Percentiles rank a stretch among this genome's conserved stretches.
Evolutionary conservation across 2,888 invertebrate species (phyloP).

Genomic region (Callimorpha dominula): DNA sequence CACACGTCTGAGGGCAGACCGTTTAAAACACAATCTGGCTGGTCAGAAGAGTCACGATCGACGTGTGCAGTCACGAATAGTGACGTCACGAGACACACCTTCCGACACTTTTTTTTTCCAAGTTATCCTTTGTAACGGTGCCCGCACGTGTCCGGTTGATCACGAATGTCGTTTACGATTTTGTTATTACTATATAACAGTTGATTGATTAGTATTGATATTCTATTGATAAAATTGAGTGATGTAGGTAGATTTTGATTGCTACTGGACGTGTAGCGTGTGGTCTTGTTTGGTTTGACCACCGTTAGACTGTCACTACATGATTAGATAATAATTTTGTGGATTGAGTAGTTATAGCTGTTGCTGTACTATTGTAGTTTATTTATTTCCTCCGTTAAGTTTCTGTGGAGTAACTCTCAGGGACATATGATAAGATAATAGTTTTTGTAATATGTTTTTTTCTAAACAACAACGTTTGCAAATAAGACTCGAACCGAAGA

Average conservation of each 20-base stretch:
- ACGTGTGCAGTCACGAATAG: conserved; percentile 61
- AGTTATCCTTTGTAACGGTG: conserved; percentile 58
- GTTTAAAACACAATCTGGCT: conserved; percentile 52
- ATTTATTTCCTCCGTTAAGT: neutral
- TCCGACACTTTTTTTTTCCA: conserved; percentile 46
- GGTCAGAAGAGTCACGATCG: conserved; percentile 66
- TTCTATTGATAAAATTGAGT: conserved; percentile 49
- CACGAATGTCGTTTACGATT: conserved; percentile 53
- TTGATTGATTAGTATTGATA: conserved; percentile 54
- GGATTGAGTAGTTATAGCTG: conserved; percentile 3
- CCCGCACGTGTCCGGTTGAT: conserved; percentile 50
- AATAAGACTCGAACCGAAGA: neutral
- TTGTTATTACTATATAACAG: conserved; percentile 52
- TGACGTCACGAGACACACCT: conserved; percentile 64
- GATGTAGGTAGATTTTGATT: conserved; percentile 41
- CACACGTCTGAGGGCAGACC: conserved; percentile 49
- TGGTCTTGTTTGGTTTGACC: conserved; percentile 18
- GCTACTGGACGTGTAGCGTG: conserved; percentile 27
- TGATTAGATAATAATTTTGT: conserved; percentile 12
- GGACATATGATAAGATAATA: neutral
- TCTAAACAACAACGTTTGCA: neutral
- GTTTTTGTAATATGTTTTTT: neutral
- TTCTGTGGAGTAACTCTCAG: neutral
- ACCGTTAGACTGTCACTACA: conserved; percentile 20
- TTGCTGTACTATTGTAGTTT: neutral